Evolutionary conservation across 2,888 invertebrate genomes (phyloP), one percentile per base, ranked within the genome.

Genomic region (Drosophila incognita): DNA sequence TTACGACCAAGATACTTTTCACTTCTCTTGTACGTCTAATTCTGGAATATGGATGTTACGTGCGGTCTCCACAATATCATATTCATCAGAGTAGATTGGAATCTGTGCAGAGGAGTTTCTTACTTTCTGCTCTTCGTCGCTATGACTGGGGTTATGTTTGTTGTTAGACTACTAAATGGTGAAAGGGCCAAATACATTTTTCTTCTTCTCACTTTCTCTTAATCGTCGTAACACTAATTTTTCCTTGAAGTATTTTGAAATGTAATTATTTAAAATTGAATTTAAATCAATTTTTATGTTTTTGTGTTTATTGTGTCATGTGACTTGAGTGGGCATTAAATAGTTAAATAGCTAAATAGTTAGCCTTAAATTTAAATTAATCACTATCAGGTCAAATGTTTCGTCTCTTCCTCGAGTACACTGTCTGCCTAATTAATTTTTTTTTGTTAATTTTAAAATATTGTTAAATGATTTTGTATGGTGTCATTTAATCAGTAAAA

Each of bases 331-430:
- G 8, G 2, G 8, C 8, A 31, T 8, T 31, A 31, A 31, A 31
- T 31, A 29, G 29, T 29, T 27, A 27, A 2, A 24, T 24, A 2
- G 24, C 2, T 24, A 24, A 24, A 24, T 24, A 24, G 24, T 24
- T 24, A 24, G 46, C 21, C 21, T 60, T 33, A 60, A 62, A 53
- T 66, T 57, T 27, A 57, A 74, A 64, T 74, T 62, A 21, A 65
- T 69, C 49, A 64, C 36, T 27, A 52, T 11, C 49, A 6, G 51
- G 21, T 52, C 33, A 52, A 15, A 62, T 49, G 8, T 38, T 56
- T 24, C 15, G 3, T 11, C 24, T 8, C 4, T 36, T 31, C 2
- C 3, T 40, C 21, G 38, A 18, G 52, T 36, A 21, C 49, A 42
- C 63, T 31, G 24, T 40, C 31, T 70, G 18, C 7, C 15, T 1